phyloP scores from a whole-genome alignment of 2,888 invertebrate species.

The Clanis bilineata region DNA sequence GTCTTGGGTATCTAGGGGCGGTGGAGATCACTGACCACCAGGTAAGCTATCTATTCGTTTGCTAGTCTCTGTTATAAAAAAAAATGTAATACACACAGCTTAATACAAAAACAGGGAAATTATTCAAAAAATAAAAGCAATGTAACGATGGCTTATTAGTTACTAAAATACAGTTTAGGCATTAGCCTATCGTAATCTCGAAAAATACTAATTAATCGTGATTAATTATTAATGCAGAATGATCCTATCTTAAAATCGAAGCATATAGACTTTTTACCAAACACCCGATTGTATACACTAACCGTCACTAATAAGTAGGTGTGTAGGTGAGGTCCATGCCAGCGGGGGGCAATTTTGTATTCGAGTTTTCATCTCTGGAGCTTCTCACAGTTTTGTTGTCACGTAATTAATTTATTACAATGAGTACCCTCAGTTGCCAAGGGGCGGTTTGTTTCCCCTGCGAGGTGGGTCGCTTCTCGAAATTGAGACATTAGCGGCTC shows the following conservation, averaged over 20 bases:
- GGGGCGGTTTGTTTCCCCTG: slow-evolving; percentile 72
- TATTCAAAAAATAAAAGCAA: too few relatives aligned
- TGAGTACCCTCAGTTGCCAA: slow-evolving; percentile 52
- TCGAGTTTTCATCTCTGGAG: slow-evolving; percentile 54
- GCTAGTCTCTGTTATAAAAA: too few relatives aligned
- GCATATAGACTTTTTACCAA: background rate
- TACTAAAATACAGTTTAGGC: too few relatives aligned
- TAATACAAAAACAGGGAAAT: too few relatives aligned
- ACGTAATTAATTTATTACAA: slow-evolving; percentile 79
- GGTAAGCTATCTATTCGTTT: too few relatives aligned
- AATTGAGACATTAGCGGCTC: slow-evolving; percentile 74
- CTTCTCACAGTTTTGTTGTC: slow-evolving; percentile 73
- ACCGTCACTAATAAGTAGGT: slow-evolving; percentile 21
- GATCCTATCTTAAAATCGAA: background rate
- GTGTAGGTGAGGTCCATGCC: slow-evolving; percentile 67
- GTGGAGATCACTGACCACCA: too few relatives aligned
- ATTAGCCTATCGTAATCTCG: too few relatives aligned
- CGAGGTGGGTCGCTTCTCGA: slow-evolving; percentile 70
- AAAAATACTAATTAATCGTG: too few relatives aligned
- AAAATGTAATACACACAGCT: too few relatives aligned
- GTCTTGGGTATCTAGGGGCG: too few relatives aligned
- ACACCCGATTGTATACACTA: background rate
- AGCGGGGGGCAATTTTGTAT: slow-evolving; percentile 62
- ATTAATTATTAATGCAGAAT: too few relatives aligned
- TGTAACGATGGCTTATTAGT: too few relatives aligned